A percentile compares a stretch with the other conserved stretches of the same genome.
Evolutionary conservation across 2,113 vertebrate species (phyloP).

Genomic region (Lophura nycthemera): DNA sequence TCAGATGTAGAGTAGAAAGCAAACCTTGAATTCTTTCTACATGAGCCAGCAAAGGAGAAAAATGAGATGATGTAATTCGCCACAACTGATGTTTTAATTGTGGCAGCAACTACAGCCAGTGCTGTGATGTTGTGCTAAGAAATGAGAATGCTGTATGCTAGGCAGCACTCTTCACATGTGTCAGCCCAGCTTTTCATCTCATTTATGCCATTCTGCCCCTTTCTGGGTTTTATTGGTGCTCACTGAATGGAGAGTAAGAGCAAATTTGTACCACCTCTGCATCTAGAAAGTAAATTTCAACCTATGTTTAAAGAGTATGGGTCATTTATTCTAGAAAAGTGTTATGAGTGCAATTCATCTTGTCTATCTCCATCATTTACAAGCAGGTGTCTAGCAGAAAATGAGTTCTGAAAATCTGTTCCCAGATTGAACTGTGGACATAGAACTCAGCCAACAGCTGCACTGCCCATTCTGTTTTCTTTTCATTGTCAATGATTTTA

Average conservation of each 20-base stretch:
- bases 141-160: background rate
- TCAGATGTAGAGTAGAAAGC: background rate
- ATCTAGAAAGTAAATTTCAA: background rate
- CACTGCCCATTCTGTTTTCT: background rate
- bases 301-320: background rate
- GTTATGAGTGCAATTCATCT: background rate
- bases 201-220: background rate
- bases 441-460: background rate
- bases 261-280: background rate
- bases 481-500: slow-evolving; percentile 5
- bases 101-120: background rate
- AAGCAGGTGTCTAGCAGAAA: background rate
- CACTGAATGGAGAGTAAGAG: background rate
- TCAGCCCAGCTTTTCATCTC: background rate
- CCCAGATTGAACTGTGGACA: background rate
- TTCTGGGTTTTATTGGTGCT: background rate
- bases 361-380: background rate
- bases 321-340: background rate
- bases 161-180: background rate
- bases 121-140: background rate
- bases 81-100: background rate
- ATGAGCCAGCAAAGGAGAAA: background rate
- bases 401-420: background rate
- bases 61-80: background rate
- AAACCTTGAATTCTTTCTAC: background rate